Evolutionary conservation across 2,113 vertebrate genomes (phyloP).

Genomic region (Muscicapa adusta): DNA sequence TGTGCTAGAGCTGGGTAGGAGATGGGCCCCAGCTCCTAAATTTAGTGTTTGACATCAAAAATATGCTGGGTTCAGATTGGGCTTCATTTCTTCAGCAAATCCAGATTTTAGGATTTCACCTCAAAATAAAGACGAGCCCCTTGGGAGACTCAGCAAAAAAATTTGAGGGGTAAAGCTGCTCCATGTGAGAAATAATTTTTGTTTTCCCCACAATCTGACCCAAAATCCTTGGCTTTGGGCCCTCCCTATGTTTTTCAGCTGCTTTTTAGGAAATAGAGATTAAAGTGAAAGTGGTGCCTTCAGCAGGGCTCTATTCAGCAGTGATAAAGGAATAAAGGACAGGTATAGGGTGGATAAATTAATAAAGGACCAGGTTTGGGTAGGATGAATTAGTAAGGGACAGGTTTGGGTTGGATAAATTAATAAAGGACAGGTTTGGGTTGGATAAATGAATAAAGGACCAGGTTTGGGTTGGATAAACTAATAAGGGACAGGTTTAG

Average conservation of each 20-base stretch:
- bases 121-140: not conserved
- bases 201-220: not conserved
- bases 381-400: fast-evolving
- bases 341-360: not conserved
- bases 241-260: not conserved
- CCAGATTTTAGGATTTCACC: not conserved
- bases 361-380: too few species aligned
- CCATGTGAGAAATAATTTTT: not conserved
- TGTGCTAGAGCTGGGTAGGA: not conserved
- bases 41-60: not conserved
- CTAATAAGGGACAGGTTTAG: too few species aligned
- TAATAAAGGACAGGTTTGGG: too few species aligned
- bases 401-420: not conserved
- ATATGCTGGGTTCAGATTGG: not conserved
- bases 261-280: not conserved
- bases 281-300: not conserved
- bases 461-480: not conserved
- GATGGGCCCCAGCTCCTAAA: not conserved
- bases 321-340: not conserved
- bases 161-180: not conserved
- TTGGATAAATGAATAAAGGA: not conserved
- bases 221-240: constrained; percentile 24
- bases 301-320: constrained; percentile 70
- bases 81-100: not conserved
- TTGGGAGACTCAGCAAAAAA: not conserved